A percentile compares a stretch with the other conserved stretches of the same genome.
Evolutionary conservation across 1,140 invertebrate species (phyloP).

Genomic region (Pararge aegeria): DNA sequence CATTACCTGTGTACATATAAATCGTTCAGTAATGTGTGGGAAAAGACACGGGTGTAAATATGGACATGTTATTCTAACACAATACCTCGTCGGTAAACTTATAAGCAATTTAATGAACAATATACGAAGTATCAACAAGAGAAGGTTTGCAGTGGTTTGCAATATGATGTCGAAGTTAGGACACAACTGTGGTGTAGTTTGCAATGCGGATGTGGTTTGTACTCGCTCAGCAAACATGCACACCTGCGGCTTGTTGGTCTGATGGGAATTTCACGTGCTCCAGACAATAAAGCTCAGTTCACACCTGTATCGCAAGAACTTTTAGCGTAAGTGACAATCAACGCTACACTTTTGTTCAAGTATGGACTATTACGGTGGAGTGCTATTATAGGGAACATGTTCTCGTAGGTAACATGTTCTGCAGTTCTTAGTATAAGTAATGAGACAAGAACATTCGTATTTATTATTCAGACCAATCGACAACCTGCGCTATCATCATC

Average conservation of each 20-base stretch:
- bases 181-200: conserved; percentile 1
- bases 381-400: too few relatives aligned
- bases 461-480: too few relatives aligned
- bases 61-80: too few relatives aligned
- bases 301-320: neutral
- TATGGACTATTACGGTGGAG: too few relatives aligned
- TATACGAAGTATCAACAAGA: conserved; percentile 5
- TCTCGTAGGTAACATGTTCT: too few relatives aligned
- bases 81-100: neutral
- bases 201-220: conserved; percentile 8
- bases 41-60: too few relatives aligned
- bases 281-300: neutral
- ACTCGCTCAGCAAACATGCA: conserved; percentile 5
- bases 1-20: too few relatives aligned
- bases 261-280: neutral
- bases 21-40: too few relatives aligned
- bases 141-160: neutral
- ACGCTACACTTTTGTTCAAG: too few relatives aligned
- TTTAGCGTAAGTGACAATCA: neutral
- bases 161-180: conserved; percentile 6
- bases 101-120: neutral
- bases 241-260: conserved; percentile 9
- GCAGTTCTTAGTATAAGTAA: too few relatives aligned
- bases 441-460: too few relatives aligned
- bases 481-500: too few relatives aligned